phyloP scores from a whole-genome alignment of 2,797 vertebrate species.

The Pagetopsis macropterus region DNA sequence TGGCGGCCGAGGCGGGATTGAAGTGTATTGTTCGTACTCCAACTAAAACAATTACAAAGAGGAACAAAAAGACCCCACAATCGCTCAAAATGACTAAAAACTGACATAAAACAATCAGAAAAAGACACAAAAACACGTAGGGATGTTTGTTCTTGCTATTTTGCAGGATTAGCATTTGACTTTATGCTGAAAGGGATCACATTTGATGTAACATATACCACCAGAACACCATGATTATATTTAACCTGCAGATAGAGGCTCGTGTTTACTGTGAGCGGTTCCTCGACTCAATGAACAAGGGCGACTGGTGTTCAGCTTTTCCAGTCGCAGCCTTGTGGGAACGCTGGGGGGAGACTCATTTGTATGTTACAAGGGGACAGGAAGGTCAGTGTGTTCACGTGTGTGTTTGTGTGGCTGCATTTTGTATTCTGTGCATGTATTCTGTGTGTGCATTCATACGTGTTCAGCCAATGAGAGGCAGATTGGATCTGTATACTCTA shows the following conservation, averaged over 20 bases:
- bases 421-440: slow-evolving; percentile 32
- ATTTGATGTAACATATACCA: neutral
- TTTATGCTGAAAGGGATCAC: neutral
- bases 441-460: slow-evolving; percentile 18
- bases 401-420: slow-evolving; percentile 4
- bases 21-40: too few relatives aligned
- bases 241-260: slow-evolving; percentile 8
- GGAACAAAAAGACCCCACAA: too few relatives aligned
- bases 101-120: neutral
- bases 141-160: neutral
- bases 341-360: slow-evolving; percentile 47
- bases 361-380: slow-evolving; percentile 55
- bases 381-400: slow-evolving; percentile 42
- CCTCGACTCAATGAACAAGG: slow-evolving; percentile 39
- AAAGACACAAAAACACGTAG: neutral
- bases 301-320: slow-evolving; percentile 47
- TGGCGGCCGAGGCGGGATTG: too few relatives aligned
- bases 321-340: slow-evolving; percentile 34
- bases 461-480: slow-evolving; percentile 24
- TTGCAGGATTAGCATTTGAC: neutral
- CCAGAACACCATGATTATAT: neutral
- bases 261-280: slow-evolving; percentile 9
- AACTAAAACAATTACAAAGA: too few relatives aligned
- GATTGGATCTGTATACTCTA: neutral
- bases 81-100: neutral